Evolutionary conservation across 2,797 vertebrate genomes (phyloP), one percentile per base, ranked within the genome.

Genomic region (Falco rusticolus): DNA sequence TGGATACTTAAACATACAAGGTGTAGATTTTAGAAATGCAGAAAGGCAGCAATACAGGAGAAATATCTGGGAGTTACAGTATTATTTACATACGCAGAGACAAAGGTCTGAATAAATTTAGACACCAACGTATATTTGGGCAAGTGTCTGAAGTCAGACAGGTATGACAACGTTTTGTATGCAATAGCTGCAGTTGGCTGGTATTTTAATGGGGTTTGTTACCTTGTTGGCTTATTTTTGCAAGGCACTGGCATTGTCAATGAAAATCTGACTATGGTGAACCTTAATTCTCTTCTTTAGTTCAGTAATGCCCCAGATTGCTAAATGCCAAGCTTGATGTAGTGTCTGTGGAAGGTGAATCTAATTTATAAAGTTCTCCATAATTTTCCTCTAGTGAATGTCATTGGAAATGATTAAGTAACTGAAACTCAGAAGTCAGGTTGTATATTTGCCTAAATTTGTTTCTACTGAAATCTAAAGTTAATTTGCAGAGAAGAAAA

Each of bases 331-430:
- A 87, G 34, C 24, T 56, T 91, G 56, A 87, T 82, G 21, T 57
- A 72, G 29, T 76, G 51, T 72, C 51, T 82, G 18, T 50, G 90
- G 77, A 88, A 75, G 28, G 65, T 60, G 47, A 88, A 90, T 64
- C 66, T 91, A 66, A 95, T 94, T 82, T 94, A 77, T 92, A n/a
- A 93, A 94, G 64, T 85, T 97, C 59, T 92, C 57, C 53, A 51
- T 63, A 61, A 82, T 74, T 92, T 93, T 61, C n/a, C 68, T 85
- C 82, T 77, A 77, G 43, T 87, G 68, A 70, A 78, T 87, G 68
- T 87, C 71, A 89, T 3, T 87, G 82, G 71, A 94, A 90, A 83
- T 80, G 7, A 94, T 94, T 90, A 96, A 96, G 81, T 89, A 91
- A 77, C 68, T 90, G 68, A 88, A 96, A 85, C 76, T 91, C 64